These are phyloP conservation scores for Enoplosus armatus DNA, from an alignment of 2,797 vertebrate species.

Conservation along the genomic window DNA sequence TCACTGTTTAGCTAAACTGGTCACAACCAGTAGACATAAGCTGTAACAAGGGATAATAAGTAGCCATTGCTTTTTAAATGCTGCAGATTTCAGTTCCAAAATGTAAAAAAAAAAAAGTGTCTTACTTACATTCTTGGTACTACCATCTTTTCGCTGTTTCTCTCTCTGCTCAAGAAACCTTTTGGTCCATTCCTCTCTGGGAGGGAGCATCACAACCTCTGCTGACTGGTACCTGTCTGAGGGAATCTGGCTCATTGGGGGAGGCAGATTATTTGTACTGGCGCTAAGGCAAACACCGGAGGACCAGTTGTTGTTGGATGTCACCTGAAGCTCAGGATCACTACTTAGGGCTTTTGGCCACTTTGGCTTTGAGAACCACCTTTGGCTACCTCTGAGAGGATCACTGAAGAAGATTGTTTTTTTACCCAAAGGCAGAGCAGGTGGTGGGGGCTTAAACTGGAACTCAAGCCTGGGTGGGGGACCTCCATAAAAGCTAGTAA, in stretches of 20 bases:
- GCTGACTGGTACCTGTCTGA: slow-evolving; percentile 89
- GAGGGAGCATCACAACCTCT: slow-evolving; percentile 84
- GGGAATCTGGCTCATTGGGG: slow-evolving; percentile 92
- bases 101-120: neutral
- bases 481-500: slow-evolving; percentile 85
- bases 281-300: slow-evolving; percentile 67
- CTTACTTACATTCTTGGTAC: slow-evolving; percentile 75
- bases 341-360: slow-evolving; percentile 87
- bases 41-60: neutral
- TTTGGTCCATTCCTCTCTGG: slow-evolving; percentile 89
- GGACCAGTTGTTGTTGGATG: slow-evolving; percentile 84
- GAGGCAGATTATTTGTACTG: slow-evolving; percentile 86
- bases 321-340: slow-evolving; percentile 87
- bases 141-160: slow-evolving; percentile 69
- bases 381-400: slow-evolving; percentile 83
- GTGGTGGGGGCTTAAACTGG: slow-evolving; percentile 85
- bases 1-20: neutral
- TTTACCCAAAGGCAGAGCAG: slow-evolving; percentile 80
- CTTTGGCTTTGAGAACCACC: slow-evolving; percentile 91
- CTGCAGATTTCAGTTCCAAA: neutral
- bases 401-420: slow-evolving; percentile 70
- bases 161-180: slow-evolving; percentile 87
- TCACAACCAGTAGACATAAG: neutral
- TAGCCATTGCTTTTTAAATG: neutral
- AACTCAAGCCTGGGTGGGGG: slow-evolving; percentile 86